Base-by-base conservation (phyloP, 2,888 invertebrate species). In the Andrena trimmerana region DNA sequence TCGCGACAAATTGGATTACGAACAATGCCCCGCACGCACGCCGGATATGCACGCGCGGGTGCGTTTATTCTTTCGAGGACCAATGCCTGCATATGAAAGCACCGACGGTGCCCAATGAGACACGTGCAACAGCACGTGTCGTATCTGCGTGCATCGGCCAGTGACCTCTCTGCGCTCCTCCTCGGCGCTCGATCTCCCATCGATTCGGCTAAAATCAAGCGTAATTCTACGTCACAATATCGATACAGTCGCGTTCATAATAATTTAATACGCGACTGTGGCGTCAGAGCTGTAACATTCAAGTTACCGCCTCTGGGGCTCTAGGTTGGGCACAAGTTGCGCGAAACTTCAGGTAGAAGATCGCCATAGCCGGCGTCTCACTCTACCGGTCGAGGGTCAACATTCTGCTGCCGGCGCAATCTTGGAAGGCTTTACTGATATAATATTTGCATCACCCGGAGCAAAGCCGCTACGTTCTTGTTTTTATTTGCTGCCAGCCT, bases 101-200 rank as follows among this genome's bases (percentile, higher is more conserved):
- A 65, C 42, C 54, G 73, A 48, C 42, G 36, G 54, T 63, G 59
- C 52, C 36, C 73, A 77, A 72, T 59, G 67, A 65, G 79, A 77
- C 85, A 86, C 85, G 85, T 86, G 85, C 77, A 24, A 36, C 20
- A 57, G 71, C 85, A 86, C 85, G 85, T 85, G 85, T 75, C 78
- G 71, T 68, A 62, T 78, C 42, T 20, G 75, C 63, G 27, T 54
- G 71, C 63, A 27, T 54, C 78, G 83, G 75, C 27, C 84, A 71
- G 33, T 84, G 84, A 84, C 84, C 84, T 59, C 62, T 2, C 57
- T 20, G 8, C 13, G 31, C 48, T 74, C 54, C 60, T 65, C 52
- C 16, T 57, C 4, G 10, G 36, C 42, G 24, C 36, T 74, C 24
- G 24, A 33, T 29, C 16, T 75, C 67, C 69, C 60, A 65, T 50